Conservation (phyloP, 1,140 invertebrate species). For the Ceratosolen fusciceps region DNA sequence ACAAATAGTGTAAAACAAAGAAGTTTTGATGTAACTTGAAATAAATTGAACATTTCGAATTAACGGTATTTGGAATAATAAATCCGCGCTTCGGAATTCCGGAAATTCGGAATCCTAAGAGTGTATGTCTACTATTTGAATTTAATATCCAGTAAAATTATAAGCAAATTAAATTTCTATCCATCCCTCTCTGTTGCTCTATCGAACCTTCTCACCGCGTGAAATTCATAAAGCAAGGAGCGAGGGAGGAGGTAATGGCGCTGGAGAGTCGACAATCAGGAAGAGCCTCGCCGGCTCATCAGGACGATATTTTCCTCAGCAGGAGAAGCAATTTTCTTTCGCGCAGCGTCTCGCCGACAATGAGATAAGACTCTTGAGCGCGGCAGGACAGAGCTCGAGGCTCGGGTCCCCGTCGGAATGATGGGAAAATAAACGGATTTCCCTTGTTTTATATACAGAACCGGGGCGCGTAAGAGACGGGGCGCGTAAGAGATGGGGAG, state of each 20-base stretch:
- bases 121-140: neutral
- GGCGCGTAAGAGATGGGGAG: no score
- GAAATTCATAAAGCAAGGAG: constrained; percentile 8
- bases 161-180: neutral
- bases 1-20: neutral
- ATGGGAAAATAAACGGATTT: constrained; percentile 72
- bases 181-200: neutral
- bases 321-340: constrained; percentile 71
- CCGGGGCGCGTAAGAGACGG: no score
- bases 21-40: neutral
- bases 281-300: constrained; percentile 65
- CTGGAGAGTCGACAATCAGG: constrained; percentile 39
- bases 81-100: constrained; percentile 17
- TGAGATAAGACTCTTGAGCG: constrained; percentile 60
- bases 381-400: constrained; percentile 62
- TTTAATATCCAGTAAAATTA: constrained; percentile 33
- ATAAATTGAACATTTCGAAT: neutral
- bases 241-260: constrained; percentile 12
- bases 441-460: constrained; percentile 55
- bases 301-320: constrained; percentile 67
- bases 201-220: neutral
- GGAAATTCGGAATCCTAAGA: neutral
- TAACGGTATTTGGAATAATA: constrained; percentile 11
- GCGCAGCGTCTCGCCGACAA: constrained; percentile 52
- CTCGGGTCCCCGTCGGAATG: constrained; percentile 58